Evolutionary conservation across 2,113 vertebrate species (phyloP).

Genomic region (Neolamprologus devosi): DNA sequence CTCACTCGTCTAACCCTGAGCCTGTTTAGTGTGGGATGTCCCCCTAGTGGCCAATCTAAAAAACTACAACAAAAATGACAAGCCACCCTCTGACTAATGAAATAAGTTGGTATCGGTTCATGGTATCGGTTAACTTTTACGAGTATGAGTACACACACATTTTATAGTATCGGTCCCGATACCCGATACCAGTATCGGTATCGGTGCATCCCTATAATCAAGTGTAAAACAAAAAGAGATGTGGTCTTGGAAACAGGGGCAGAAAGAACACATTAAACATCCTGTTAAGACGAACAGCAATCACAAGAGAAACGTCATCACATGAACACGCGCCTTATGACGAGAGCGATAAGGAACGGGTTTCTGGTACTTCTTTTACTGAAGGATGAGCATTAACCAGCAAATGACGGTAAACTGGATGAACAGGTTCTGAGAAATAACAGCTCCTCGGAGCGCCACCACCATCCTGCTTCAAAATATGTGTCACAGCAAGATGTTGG

Average conservation of each 20-base stretch:
- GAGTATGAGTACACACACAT: too few relatives aligned
- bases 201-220: background rate
- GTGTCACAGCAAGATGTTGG: background rate
- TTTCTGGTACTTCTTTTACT: background rate
- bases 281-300: background rate
- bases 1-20: too few relatives aligned
- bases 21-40: fast-evolving
- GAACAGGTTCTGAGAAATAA: background rate
- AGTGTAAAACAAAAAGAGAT: background rate
- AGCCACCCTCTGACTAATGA: too few relatives aligned
- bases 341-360: background rate
- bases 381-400: background rate
- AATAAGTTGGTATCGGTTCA: too few relatives aligned
- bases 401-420: background rate
- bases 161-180: too few relatives aligned
- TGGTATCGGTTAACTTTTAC: too few relatives aligned
- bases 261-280: background rate
- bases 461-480: background rate
- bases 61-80: fast-evolving
- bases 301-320: background rate
- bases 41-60: too few relatives aligned
- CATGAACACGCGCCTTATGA: background rate
- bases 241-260: background rate
- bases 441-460: background rate
- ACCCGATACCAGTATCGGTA: too few relatives aligned